These are phyloP conservation scores for Hydriomena furcata DNA, from an alignment of 2,888 invertebrate species.

Conservation along the genomic window DNA sequence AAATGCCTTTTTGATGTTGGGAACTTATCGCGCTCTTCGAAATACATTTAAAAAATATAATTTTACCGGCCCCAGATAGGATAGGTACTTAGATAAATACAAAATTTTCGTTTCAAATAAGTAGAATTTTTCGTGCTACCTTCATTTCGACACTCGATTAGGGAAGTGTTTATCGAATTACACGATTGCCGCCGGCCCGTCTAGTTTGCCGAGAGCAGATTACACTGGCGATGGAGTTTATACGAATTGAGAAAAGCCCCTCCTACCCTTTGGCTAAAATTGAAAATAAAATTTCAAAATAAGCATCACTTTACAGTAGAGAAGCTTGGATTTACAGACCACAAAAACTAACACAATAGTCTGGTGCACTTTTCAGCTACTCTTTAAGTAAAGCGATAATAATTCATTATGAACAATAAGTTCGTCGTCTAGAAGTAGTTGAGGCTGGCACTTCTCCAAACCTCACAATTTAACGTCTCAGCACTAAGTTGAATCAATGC, in stretches of 20 bases:
- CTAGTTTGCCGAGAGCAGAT: slow-evolving; percentile 69
- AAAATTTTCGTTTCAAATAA: neutral
- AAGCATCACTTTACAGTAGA: slow-evolving; percentile 29
- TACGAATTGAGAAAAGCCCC: slow-evolving; percentile 50
- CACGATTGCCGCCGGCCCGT: slow-evolving; percentile 66
- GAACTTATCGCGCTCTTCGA: too few relatives aligned
- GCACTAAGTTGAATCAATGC: slow-evolving; percentile 24
- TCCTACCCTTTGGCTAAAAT: slow-evolving; percentile 44
- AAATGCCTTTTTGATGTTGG: too few relatives aligned
- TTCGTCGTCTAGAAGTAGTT: slow-evolving; percentile 40
- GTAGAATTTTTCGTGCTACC: slow-evolving; percentile 49
- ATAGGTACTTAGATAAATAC: neutral
- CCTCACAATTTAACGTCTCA: slow-evolving; percentile 34
- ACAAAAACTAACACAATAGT: neutral
- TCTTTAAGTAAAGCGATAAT: slow-evolving; percentile 27
- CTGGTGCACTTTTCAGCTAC: slow-evolving; percentile 13
- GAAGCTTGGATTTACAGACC: neutral
- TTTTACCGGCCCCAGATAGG: neutral
- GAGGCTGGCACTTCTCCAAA: slow-evolving; percentile 41
- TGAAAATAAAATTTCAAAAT: slow-evolving; percentile 51
- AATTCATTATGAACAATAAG: slow-evolving; percentile 32
- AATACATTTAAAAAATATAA: too few relatives aligned
- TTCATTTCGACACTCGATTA: slow-evolving; percentile 70
- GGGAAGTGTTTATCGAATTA: slow-evolving; percentile 77
- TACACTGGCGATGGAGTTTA: slow-evolving; percentile 61